Conservation (phyloP, 2,113 vertebrate species). For the Brienomyrus brachyistius region DNA sequence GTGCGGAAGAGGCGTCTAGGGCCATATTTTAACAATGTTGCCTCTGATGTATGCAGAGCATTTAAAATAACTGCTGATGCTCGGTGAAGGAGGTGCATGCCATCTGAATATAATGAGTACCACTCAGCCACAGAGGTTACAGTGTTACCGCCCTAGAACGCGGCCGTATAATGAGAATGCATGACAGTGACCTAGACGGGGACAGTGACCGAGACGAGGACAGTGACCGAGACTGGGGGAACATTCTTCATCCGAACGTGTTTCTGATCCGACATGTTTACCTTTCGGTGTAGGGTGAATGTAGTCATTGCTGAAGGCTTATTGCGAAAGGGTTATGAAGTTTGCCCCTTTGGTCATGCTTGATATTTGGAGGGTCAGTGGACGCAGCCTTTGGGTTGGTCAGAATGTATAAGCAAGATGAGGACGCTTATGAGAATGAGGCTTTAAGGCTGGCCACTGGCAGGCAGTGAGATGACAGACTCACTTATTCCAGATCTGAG, state of each 20-base stretch:
- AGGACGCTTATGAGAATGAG: neutral
- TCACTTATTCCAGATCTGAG: neutral
- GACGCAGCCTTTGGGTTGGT: neutral
- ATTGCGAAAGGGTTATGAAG: neutral
- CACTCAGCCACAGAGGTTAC: constrained; percentile 4
- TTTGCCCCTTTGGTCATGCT: neutral
- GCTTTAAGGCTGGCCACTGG: neutral
- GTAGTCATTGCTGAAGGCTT: neutral
- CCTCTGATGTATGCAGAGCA: neutral
- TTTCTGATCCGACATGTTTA: neutral
- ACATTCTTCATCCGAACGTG: neutral
- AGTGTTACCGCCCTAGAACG: neutral
- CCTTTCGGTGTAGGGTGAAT: neutral
- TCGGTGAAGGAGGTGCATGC: neutral
- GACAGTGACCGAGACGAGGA: neutral
- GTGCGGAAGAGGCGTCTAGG: constrained; percentile 6
- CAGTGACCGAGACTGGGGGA: neutral
- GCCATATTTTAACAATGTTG: constrained; percentile 13
- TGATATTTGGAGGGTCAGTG: neutral
- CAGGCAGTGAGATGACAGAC: neutral
- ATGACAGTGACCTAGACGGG: neutral
- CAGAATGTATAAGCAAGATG: neutral
- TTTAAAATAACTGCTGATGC: constrained; percentile 19
- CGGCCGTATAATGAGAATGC: neutral
- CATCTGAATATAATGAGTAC: constrained; percentile 11